Evolutionary conservation across 2,888 invertebrate genomes (phyloP).

Genomic region (Clanis bilineata): DNA sequence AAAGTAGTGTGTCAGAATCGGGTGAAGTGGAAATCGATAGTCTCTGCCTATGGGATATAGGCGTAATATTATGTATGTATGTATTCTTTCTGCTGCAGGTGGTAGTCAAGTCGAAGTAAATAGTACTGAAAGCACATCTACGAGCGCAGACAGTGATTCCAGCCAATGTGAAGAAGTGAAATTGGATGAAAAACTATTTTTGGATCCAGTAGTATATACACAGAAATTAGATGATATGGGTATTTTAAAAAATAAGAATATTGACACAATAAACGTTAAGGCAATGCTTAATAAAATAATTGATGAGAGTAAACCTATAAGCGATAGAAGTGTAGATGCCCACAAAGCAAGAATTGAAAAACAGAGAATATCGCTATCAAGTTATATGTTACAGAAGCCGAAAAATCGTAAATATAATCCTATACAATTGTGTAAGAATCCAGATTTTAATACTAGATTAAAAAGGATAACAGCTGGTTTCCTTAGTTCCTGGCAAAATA

Average conservation of each 20-base stretch:
- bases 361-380: constrained; percentile 48
- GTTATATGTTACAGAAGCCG: constrained; percentile 62
- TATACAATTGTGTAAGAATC: constrained; percentile 68
- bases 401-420: constrained; percentile 57
- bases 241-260: constrained; percentile 39
- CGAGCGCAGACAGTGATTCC: constrained; percentile 17
- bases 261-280: constrained; percentile 38
- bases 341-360: constrained; percentile 28
- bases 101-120: neutral
- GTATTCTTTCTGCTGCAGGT: neutral
- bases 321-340: constrained; percentile 18
- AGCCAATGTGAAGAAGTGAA: constrained; percentile 29
- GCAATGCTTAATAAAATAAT: constrained; percentile 45
- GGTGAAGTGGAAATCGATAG: too few species aligned
- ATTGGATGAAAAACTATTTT: constrained; percentile 65
- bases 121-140: constrained; percentile 23
- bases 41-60: too few species aligned
- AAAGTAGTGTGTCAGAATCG: too few species aligned
- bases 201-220: constrained; percentile 60
- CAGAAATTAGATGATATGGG: constrained; percentile 62
- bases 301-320: constrained; percentile 56
- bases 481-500: constrained; percentile 54
- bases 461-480: constrained; percentile 63
- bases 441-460: constrained; percentile 70
- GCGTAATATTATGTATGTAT: neutral